phyloP scores from a whole-genome alignment of 2,113 vertebrate species.

The Malaclemys terrapin region DNA sequence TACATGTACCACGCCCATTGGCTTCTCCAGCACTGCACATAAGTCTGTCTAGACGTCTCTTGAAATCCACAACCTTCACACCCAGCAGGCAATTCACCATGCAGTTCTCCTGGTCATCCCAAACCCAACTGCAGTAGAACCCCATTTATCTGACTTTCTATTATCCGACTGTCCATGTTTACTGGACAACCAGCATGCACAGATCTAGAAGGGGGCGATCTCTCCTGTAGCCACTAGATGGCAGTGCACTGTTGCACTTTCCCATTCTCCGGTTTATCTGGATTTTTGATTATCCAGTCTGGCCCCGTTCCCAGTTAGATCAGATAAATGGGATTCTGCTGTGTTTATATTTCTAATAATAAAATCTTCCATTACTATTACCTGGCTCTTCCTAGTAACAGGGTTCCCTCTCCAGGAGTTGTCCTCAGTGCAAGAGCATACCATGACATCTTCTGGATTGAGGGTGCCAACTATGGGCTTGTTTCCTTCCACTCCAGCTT shows the following conservation, averaged over 20 bases:
- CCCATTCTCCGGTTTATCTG: background rate
- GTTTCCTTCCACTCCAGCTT: too few species aligned
- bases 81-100: background rate
- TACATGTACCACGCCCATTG: background rate
- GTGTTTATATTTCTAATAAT: background rate
- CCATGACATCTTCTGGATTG: background rate
- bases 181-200: background rate
- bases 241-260: background rate
- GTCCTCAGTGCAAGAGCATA: background rate
- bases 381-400: background rate
- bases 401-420: background rate
- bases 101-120: background rate
- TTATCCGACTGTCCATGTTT: background rate
- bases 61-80: background rate
- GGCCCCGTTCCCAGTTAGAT: background rate
- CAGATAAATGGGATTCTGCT: background rate
- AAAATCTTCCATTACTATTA: background rate
- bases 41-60: background rate
- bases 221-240: too few species aligned
- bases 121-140: background rate
- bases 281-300: background rate
- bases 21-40: background rate
- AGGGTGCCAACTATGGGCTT: background rate
- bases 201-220: background rate
- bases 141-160: background rate